Base-by-base conservation (phyloP, 2,888 invertebrate species). In the Microchrysa polita region DNA sequence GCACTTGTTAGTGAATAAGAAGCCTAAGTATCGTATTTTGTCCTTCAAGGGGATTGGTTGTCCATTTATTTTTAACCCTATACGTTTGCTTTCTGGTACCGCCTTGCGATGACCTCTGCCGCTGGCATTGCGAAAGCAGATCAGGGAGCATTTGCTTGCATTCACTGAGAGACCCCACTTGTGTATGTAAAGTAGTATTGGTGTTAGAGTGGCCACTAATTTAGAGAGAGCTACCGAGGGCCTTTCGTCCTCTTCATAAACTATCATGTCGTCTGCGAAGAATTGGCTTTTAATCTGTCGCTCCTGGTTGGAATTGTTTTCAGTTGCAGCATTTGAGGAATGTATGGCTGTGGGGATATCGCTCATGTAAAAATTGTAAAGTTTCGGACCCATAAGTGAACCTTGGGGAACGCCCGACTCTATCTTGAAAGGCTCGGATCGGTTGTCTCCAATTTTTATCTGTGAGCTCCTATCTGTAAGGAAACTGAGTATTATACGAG, bases 81-180 rank as follows among this genome's bases (percentile, higher is more conserved):
- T 5, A 2, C 42, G 16, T 71, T 59, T 71, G 42, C 59, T 71
- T 42, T 71, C 16, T 20, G 53, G 23, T n/a, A 59, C 57, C 4
- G 20, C 18, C 10, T 16, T 14, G 18, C 12, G n/a, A 34, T 53
- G 57, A 1, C 42, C 57, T 42, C 22, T 59, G 2, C 59, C 59
- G 20, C 22, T 22, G 12, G 57, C 69, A n/a, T 53, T 73, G n/a
- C 73, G 27, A 53, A 73, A 61, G 52, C 73, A 73, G 2, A 73
- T 73, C 12, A 63, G 1, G 16, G 60, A 18, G n/a, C 22, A 48
- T 60, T 72, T 72, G 16, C 20, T 22, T 4, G 60, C 7, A 40
- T 72, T 72, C 10, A 72, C 40, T 14, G 1, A n/a, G 12, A 72
- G 10, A 1, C 12, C 42, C 72, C 48, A 72, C 1, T 40, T 48